Percentiles rank a stretch among this genome's conserved stretches.
These are phyloP conservation scores for Drosophila paramelanica DNA, from an alignment of 2,888 invertebrate species.

Conservation along the genomic window DNA sequence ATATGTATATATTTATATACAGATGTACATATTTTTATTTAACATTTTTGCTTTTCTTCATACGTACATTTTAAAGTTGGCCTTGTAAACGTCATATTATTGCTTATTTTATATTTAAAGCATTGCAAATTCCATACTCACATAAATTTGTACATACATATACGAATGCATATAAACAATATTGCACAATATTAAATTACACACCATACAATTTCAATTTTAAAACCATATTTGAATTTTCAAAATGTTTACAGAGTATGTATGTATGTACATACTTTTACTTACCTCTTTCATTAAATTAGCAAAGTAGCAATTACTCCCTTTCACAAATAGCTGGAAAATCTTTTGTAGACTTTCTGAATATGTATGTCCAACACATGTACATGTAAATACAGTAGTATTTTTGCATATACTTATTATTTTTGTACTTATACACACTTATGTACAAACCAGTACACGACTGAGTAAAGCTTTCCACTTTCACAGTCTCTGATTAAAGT, in stretches of 20 bases:
- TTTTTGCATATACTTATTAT: slow-evolving; percentile 25
- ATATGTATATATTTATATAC: slow-evolving; percentile 3
- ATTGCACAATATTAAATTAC: slow-evolving; percentile 16
- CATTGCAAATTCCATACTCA: slow-evolving; percentile 1
- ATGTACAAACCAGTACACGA: slow-evolving; percentile 23
- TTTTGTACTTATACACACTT: slow-evolving; percentile 21
- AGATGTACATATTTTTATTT: slow-evolving; percentile 34
- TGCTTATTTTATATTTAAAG: background rate
- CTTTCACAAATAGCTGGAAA: slow-evolving; percentile 63
- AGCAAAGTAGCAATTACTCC: slow-evolving; percentile 61
- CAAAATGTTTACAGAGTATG: background rate
- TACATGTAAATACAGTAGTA: slow-evolving; percentile 22
- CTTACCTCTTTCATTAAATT: slow-evolving; percentile 75
- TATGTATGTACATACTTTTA: slow-evolving; percentile 13
- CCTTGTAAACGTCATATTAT: slow-evolving; percentile 40
- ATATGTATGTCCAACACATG: slow-evolving; percentile 27
- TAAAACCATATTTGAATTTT: slow-evolving; percentile 14
- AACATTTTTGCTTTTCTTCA: slow-evolving; percentile 69
- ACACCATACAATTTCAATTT: background rate
- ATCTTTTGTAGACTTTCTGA: slow-evolving; percentile 57
- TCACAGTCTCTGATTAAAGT: slow-evolving; percentile 55
- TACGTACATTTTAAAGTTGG: slow-evolving; percentile 70
- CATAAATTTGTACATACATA: background rate
- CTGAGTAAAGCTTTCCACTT: slow-evolving; percentile 59
- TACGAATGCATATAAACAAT: background rate